Conservation (phyloP, 2,113 vertebrate species). For the Petrocephalus zakoni region DNA sequence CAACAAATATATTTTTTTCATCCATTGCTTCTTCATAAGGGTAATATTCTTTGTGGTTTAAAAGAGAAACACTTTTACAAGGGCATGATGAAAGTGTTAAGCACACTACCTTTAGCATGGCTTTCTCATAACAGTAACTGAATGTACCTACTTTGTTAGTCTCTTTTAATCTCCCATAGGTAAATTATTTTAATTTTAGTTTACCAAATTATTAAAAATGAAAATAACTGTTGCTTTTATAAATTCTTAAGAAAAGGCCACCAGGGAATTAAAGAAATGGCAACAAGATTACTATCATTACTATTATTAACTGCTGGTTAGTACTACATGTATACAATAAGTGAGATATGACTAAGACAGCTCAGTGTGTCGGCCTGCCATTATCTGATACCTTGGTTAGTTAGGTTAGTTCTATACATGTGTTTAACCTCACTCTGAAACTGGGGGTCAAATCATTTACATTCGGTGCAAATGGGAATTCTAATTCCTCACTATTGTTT, state of each 20-base stretch:
- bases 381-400: not conserved
- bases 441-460: not conserved
- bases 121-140: not conserved
- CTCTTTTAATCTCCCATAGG: not conserved
- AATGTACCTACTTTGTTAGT: not conserved
- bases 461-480: not conserved
- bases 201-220: not conserved
- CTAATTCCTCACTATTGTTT: not conserved
- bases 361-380: not conserved
- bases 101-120: not conserved
- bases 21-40: conserved; percentile 31
- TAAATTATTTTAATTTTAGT: not conserved
- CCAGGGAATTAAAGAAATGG: not conserved
- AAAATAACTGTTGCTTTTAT: not conserved
- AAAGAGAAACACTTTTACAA: conserved; percentile 30
- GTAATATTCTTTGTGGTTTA: conserved; percentile 47
- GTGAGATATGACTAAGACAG: not conserved
- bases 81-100: not conserved
- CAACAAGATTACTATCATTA: not conserved
- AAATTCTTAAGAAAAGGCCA: not conserved
- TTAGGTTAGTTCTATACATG: not conserved
- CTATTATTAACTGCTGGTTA: not conserved
- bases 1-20: conserved; percentile 38
- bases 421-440: not conserved
- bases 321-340: not conserved